Evolutionary conservation across 2,888 invertebrate genomes (phyloP).

Genomic region (Agrochola lota): DNA sequence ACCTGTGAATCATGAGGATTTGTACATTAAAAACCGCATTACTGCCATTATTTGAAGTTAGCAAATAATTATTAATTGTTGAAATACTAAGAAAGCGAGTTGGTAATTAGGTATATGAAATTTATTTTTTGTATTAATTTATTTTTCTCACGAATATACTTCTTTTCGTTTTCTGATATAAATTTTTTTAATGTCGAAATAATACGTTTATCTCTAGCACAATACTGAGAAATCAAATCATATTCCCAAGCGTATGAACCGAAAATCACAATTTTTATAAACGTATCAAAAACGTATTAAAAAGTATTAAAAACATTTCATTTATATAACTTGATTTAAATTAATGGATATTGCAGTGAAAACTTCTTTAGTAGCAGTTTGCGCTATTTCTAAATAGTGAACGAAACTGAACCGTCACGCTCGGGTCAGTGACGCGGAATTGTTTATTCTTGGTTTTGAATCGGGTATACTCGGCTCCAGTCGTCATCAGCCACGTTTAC

Average conservation of each 20-base stretch:
- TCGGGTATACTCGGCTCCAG: too few relatives aligned
- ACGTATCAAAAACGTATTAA: too few relatives aligned
- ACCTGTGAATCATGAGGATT: neutral
- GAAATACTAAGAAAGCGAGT: conserved; percentile 24
- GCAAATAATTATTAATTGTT: neutral
- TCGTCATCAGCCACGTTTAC: too few relatives aligned
- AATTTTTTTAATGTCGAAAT: too few relatives aligned
- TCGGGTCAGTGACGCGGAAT: too few relatives aligned
- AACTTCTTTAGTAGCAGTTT: too few relatives aligned
- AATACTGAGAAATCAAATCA: neutral
- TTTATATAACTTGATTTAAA: too few relatives aligned
- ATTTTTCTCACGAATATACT: neutral
- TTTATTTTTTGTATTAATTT: neutral
- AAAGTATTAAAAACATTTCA: neutral
- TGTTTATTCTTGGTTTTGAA: too few relatives aligned
- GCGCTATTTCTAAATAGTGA: too few relatives aligned
- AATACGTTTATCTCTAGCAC: neutral
- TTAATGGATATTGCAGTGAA: too few relatives aligned
- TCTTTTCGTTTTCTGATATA: neutral
- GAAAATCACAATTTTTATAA: neutral
- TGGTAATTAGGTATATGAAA: neutral
- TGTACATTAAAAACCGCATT: conserved; percentile 23
- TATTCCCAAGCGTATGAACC: neutral
- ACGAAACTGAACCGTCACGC: too few relatives aligned
- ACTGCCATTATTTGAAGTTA: conserved; percentile 50